These are phyloP conservation scores for Stichopus chloronotus DNA, from an alignment of 35 echinoderm and acorn worm genomes.

Conservation along the genomic window DNA sequence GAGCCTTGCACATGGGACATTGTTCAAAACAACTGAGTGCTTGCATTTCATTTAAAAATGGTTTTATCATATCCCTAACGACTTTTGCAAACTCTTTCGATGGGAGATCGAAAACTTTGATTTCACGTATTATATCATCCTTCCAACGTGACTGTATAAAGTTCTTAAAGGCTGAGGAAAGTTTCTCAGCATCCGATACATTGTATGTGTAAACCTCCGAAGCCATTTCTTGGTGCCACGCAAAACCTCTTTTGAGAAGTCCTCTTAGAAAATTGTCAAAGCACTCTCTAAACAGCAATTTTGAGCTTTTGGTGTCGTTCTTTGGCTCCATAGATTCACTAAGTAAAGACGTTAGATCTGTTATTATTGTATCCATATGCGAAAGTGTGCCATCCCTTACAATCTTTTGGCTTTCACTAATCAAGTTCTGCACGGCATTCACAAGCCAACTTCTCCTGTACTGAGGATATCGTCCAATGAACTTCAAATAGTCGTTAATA, in stretches of 20 bases:
- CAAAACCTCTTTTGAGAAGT: not conserved
- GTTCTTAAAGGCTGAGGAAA: not conserved
- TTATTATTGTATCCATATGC: too few species aligned
- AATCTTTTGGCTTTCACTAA: not conserved
- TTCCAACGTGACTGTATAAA: not conserved
- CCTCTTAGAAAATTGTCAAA: not conserved
- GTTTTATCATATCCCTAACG: not conserved
- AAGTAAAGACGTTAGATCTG: too few species aligned
- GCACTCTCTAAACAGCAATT: not conserved
- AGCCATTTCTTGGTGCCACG: not conserved
- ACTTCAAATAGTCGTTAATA: not conserved
- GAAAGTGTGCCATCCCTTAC: too few species aligned
- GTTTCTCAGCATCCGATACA: not conserved
- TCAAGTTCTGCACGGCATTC: not conserved
- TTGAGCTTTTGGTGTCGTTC: not conserved
- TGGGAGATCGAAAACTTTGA: not conserved
- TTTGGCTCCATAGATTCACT: too few species aligned
- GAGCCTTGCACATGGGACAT: conserved; percentile 21
- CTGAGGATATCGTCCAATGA: not conserved
- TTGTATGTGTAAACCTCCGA: not conserved
- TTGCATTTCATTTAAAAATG: not conserved
- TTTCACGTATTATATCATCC: not conserved
- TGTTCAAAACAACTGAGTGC: not conserved
- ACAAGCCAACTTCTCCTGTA: not conserved
- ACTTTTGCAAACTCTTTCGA: not conserved